Conservation (phyloP, 2,797 vertebrate genomes). For the Falco columbarius region DNA sequence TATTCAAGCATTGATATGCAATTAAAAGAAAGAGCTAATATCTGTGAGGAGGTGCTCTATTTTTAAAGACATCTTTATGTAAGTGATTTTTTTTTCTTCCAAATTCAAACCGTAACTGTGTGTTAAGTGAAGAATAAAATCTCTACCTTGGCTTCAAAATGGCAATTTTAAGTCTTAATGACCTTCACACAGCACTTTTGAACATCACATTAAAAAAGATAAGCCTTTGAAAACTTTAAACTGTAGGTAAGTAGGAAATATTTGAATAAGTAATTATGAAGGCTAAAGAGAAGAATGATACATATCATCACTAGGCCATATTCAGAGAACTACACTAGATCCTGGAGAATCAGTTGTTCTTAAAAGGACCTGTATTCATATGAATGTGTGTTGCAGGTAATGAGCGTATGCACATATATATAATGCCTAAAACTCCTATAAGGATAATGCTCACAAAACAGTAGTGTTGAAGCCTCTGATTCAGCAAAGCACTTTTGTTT, state of each 20-base stretch:
- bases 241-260: conserved; percentile 69
- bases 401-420: neutral
- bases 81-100: conserved; percentile 3
- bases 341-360: neutral
- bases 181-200: conserved; percentile 65
- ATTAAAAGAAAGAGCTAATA: conserved; percentile 79
- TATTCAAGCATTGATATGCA: conserved; percentile 68
- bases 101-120: conserved; percentile 20
- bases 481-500: conserved; percentile 9
- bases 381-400: neutral
- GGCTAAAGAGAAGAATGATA: conserved; percentile 43
- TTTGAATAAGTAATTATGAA: conserved; percentile 67
- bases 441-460: neutral
- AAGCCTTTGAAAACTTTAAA: conserved; percentile 73
- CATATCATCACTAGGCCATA: conserved; percentile 12
- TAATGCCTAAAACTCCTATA: neutral
- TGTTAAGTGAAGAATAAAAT: conserved; percentile 70
- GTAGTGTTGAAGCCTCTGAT: neutral
- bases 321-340: conserved; percentile 15
- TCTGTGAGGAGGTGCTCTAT: conserved; percentile 67
- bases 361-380: neutral
- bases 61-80: conserved; percentile 71
- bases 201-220: conserved; percentile 75
- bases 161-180: conserved; percentile 76
- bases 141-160: conserved; percentile 70